Percentiles rank a stretch among this genome's conserved stretches.
Evolutionary conservation across 2,113 vertebrate species (phyloP).

Genomic region (Lamprologus sp.): DNA sequence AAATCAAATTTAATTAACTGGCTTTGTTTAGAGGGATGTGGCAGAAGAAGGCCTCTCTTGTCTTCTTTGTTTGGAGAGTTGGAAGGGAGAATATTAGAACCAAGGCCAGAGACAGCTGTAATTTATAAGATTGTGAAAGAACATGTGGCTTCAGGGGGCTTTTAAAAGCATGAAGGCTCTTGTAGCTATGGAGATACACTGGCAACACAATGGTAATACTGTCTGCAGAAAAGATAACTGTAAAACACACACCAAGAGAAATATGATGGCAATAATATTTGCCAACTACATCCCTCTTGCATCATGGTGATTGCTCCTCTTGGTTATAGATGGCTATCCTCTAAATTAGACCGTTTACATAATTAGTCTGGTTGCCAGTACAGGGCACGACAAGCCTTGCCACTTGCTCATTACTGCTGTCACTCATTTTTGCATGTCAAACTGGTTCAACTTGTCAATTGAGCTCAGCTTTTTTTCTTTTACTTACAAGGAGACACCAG

Average conservation of each 20-base stretch:
- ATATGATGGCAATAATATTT: conserved; percentile 18
- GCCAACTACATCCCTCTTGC: not conserved
- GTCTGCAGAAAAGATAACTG: conserved; percentile 4
- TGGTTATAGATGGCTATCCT: conserved; percentile 15
- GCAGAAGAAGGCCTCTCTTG: not conserved
- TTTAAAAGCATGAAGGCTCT: conserved; percentile 11
- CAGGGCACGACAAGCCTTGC: not conserved
- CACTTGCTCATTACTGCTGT: conserved; percentile 7
- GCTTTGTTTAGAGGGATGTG: not conserved
- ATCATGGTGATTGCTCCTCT: conserved; percentile 1
- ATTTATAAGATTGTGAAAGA: not conserved
- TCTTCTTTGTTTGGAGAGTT: not conserved
- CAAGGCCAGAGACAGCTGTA: not conserved
- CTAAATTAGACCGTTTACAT: conserved; percentile 30
- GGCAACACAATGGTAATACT: not conserved
- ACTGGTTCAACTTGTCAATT: not conserved
- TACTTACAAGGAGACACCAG: not conserved
- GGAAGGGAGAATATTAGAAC: not conserved
- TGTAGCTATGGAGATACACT: not conserved
- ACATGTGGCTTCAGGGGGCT: conserved; percentile 24
- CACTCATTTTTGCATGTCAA: not conserved
- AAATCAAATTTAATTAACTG: not conserved
- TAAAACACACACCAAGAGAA: not conserved
- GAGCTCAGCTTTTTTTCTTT: not conserved
- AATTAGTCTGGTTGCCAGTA: conserved; percentile 23